Evolutionary conservation across 2,797 vertebrate species (phyloP), one percentile per base, ranked within the genome.

Genomic region (Chelonia mydas): DNA sequence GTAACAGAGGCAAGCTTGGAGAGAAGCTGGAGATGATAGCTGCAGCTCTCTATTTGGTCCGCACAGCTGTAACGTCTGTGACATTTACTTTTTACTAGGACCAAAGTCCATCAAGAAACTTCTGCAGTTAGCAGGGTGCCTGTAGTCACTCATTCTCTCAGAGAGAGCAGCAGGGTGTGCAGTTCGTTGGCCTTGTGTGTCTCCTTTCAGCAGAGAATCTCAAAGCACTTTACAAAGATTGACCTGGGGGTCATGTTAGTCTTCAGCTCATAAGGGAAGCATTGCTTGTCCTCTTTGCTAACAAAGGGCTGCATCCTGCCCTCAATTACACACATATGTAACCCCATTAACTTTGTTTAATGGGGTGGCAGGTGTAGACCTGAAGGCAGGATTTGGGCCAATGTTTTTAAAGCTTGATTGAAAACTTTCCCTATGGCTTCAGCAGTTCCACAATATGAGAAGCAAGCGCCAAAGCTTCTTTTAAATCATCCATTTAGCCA

Each of bases 261-360:
- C 33, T 51, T 53, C 74, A 31, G 45, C 74, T 50, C 33, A 12
- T 19, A 13, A 23, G 31, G 49, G 11, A 47, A 49, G 6, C 3
- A 2, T 33, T 65, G 28, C 28, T 4, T 59, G 50, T 0, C 27
- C 2, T 7, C 89, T 21, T 47, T 72, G 28, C 82, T 86, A 7
- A 3, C 45, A 0, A 27, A 47, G 16, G 50, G 33, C 33, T 21
- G 33, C 41, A 2, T 0, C n/a, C 65, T 68, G n/a, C n/a, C 65
- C n/a, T 37, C 49, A 2, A 16, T 2, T 5, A 21, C n/a, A 41
- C 51, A 0, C n/a, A 47, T 13, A 37, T 3, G 1, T 23, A 1
- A 0, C 50, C 68, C 68, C 3, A 7, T 47, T 15, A 12, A 7
- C 49, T 1, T 25, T 45, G 45, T 47, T 76, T 76, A 76, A 76